These are phyloP conservation scores for Drosophila nikananu DNA, from an alignment of 1,140 invertebrate species.

Conservation along the genomic window DNA sequence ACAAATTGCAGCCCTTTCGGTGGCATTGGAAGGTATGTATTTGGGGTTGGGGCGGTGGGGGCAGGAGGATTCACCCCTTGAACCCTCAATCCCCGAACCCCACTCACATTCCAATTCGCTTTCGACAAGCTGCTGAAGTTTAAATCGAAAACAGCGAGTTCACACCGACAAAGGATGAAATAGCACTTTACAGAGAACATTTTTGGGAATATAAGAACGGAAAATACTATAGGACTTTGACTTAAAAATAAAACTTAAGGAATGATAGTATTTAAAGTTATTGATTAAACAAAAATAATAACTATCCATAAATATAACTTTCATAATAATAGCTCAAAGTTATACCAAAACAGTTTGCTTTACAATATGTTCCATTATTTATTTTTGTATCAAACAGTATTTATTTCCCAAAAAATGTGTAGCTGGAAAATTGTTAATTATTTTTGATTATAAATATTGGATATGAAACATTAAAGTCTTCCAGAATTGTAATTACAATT, in stretches of 20 bases:
- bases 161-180: conserved; percentile 1
- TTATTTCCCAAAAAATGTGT: background rate
- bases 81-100: background rate
- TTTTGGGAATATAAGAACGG: background rate
- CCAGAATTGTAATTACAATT: background rate
- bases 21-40: conserved; percentile 47
- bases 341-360: background rate
- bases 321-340: no score
- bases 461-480: background rate
- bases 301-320: background rate
- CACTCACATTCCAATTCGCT: conserved; percentile 43
- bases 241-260: background rate
- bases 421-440: background rate
- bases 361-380: background rate
- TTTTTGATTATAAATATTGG: background rate
- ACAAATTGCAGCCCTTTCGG: conserved; percentile 71
- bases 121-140: conserved; percentile 47
- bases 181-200: conserved; percentile 1
- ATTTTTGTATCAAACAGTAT: no score
- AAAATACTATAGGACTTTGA: background rate
- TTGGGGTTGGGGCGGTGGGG: background rate
- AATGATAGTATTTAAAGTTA: no score
- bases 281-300: background rate
- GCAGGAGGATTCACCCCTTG: background rate
- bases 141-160: conserved; percentile 54